Percentiles rank a stretch among this genome's conserved stretches.
Evolutionary conservation across 2,888 invertebrate species (phyloP).

Genomic region (Tineola bisselliella): DNA sequence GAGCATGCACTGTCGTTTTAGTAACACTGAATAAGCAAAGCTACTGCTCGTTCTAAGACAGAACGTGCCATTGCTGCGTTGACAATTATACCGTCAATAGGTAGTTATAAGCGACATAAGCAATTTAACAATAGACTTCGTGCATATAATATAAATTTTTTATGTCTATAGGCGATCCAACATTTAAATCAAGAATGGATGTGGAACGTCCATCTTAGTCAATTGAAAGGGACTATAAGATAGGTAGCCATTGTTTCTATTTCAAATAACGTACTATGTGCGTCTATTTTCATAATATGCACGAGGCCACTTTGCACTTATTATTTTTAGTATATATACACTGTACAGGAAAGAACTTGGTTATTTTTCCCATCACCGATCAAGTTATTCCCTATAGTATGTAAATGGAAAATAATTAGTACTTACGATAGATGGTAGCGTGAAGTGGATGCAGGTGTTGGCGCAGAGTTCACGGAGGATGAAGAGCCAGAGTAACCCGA

Average conservation of each 20-base stretch:
- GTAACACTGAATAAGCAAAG: background rate
- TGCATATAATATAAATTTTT: background rate
- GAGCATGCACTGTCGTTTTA: slow-evolving; percentile 25
- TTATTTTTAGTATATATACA: too few species aligned
- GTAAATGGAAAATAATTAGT: slow-evolving; percentile 21
- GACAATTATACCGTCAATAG: background rate
- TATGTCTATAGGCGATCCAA: background rate
- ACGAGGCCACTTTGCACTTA: too few species aligned
- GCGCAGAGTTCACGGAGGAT: slow-evolving; percentile 65
- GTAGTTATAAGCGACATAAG: slow-evolving; percentile 4
- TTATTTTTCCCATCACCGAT: too few species aligned
- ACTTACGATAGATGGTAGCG: slow-evolving; percentile 59
- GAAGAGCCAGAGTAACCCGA: slow-evolving; percentile 73
- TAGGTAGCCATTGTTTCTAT: too few species aligned
- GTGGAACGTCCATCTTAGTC: too few species aligned
- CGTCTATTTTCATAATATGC: too few species aligned
- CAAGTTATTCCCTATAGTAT: too few species aligned
- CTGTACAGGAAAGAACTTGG: too few species aligned
- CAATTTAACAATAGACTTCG: background rate
- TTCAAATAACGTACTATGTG: too few species aligned
- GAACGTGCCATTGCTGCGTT: background rate
- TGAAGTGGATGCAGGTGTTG: slow-evolving; percentile 20
- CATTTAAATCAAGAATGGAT: too few species aligned
- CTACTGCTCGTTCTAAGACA: background rate
- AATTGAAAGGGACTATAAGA: too few species aligned